A percentile compares a stretch with the other conserved stretches of the same genome.
Conservation (phyloP, 64 coral and sea anemone species). For the Catalaphyllia jardinei region DNA sequence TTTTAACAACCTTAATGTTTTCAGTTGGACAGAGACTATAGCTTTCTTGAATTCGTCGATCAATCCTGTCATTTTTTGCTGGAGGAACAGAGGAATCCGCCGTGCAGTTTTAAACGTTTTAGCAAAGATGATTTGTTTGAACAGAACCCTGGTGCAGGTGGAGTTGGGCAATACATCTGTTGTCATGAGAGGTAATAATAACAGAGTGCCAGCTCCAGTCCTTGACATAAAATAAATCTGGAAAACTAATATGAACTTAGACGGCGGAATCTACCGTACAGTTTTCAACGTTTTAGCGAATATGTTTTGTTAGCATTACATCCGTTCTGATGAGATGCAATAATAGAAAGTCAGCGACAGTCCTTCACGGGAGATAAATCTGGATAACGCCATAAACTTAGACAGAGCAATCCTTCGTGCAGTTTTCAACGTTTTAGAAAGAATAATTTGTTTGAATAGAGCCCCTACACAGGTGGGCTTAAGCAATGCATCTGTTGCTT, state of each 20-base stretch:
- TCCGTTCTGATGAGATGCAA: too few species aligned
- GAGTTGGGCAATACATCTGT: neutral
- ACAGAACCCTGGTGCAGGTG: neutral
- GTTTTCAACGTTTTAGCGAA: too few species aligned
- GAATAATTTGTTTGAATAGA: conserved; percentile 1
- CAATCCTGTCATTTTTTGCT: conserved; percentile 73
- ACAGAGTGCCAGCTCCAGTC: neutral
- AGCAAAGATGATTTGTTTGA: conserved; percentile 4
- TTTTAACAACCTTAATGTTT: conserved; percentile 58
- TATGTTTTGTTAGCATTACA: too few species aligned
- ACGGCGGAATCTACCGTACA: neutral
- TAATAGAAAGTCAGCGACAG: too few species aligned
- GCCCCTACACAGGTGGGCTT: neutral
- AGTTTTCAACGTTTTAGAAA: neutral
- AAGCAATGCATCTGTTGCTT: neutral
- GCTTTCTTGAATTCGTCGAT: conserved; percentile 73
- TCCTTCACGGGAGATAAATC: neutral
- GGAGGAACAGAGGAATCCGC: conserved; percentile 64
- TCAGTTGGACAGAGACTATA: conserved; percentile 75
- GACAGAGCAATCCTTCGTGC: conserved; percentile 27
- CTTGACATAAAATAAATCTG: neutral
- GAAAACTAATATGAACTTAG: neutral
- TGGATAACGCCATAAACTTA: too few species aligned
- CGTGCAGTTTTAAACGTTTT: neutral
- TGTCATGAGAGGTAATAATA: neutral